Percentiles rank a stretch among this genome's conserved stretches.
Evolutionary conservation across 2,797 vertebrate genomes (phyloP).

Genomic region (Nannoperca obscura): DNA sequence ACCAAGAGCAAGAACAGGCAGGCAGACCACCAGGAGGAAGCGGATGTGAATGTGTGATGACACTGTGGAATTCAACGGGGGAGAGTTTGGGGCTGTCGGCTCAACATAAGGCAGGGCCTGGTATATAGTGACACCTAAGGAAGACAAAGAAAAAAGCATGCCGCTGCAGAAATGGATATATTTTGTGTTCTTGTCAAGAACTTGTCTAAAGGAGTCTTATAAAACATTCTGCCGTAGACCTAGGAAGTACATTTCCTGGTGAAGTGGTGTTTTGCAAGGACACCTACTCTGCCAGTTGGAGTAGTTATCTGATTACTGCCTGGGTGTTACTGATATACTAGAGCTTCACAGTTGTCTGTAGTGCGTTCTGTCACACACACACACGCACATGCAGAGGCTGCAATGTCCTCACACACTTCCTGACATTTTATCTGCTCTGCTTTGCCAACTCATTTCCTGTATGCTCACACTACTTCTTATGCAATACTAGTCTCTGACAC

Average conservation of each 20-base stretch:
- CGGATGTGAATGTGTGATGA: conserved; percentile 79
- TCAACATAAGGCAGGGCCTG: conserved; percentile 87
- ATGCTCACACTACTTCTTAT: neutral
- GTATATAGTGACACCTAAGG: conserved; percentile 87
- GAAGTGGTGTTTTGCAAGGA: neutral
- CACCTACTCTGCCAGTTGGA: neutral
- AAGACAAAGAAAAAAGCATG: conserved; percentile 3
- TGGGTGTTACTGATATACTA: conserved; percentile 7
- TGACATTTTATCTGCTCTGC: conserved; percentile 36
- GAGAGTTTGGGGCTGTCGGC: conserved; percentile 78
- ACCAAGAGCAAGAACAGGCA: conserved; percentile 88
- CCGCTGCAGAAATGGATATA: neutral
- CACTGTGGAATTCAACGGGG: conserved; percentile 73
- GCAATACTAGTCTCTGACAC: neutral
- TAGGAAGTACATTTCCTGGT: neutral
- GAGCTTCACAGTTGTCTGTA: neutral
- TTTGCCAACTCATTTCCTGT: conserved; percentile 67
- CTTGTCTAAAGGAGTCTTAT: neutral
- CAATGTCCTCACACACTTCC: conserved; percentile 59
- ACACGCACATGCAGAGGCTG: neutral
- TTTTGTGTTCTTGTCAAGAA: neutral
- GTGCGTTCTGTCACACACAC: neutral
- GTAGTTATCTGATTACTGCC: neutral
- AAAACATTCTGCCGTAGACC: neutral
- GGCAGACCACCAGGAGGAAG: conserved; percentile 85